Conservation (phyloP, 2,888 invertebrate species). For the Merodon equestris region DNA sequence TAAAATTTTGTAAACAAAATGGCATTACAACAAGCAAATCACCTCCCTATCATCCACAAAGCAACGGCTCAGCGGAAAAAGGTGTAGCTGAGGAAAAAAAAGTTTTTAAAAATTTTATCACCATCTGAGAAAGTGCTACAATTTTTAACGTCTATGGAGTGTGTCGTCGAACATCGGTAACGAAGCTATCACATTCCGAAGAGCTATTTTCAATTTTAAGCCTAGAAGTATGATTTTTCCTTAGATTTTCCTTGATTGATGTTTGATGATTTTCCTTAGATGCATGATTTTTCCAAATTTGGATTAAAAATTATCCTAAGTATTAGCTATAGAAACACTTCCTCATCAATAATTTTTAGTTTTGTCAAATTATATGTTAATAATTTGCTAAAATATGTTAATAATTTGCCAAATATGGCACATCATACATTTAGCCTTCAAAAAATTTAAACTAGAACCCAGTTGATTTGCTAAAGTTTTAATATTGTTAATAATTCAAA, state of each 20-base stretch:
- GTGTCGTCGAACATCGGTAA: slow-evolving; percentile 28
- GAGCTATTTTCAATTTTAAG: slow-evolving; percentile 35
- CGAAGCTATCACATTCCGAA: slow-evolving; percentile 31
- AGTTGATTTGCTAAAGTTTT: too few relatives aligned
- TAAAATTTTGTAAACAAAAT: slow-evolving; percentile 26
- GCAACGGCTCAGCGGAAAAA: slow-evolving; percentile 24
- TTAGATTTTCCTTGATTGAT: too few relatives aligned
- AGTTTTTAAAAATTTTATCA: slow-evolving; percentile 32
- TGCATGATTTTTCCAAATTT: too few relatives aligned
- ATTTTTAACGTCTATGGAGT: slow-evolving; percentile 16
- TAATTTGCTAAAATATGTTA: too few relatives aligned
- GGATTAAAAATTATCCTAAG: too few relatives aligned
- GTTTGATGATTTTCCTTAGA: too few relatives aligned
- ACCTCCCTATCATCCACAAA: slow-evolving; percentile 20
- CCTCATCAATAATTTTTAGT: slow-evolving; percentile 3
- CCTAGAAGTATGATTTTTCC: slow-evolving; percentile 37
- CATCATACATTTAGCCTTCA: too few relatives aligned
- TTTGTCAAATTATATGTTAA: too few relatives aligned
- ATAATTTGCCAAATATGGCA: too few relatives aligned
- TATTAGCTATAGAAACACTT: neutral
- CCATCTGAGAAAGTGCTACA: slow-evolving; percentile 11
- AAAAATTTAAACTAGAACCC: too few relatives aligned
- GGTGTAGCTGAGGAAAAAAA: slow-evolving; percentile 18
- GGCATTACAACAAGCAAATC: slow-evolving; percentile 2
- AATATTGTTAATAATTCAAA: too few relatives aligned